Evolutionary conservation across 2,113 vertebrate genomes (phyloP).

Genomic region (Dendrocopos noguchii): DNA sequence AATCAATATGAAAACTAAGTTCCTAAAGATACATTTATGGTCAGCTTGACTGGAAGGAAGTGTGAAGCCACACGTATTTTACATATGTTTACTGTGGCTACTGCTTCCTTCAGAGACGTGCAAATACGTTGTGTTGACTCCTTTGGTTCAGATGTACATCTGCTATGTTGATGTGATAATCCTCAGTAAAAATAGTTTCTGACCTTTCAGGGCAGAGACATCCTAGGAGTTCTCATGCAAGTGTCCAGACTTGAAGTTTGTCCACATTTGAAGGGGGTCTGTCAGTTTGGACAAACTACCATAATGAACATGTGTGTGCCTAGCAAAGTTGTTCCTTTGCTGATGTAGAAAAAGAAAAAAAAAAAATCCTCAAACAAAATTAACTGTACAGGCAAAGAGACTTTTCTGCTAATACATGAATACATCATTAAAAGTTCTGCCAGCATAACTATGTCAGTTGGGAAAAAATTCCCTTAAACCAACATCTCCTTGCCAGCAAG

Average conservation of each 20-base stretch:
- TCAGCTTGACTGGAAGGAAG: background rate
- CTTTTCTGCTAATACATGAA: slow-evolving; percentile 1
- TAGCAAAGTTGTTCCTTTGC: slow-evolving; percentile 3
- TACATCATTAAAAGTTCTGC: slow-evolving; percentile 30
- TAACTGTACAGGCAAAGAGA: background rate
- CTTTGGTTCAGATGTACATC: background rate
- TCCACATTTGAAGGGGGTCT: background rate
- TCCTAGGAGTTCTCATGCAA: background rate
- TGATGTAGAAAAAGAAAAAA: background rate
- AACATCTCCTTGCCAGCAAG: slow-evolving; percentile 33
- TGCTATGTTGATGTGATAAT: background rate
- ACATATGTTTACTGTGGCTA: background rate
- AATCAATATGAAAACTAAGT: background rate
- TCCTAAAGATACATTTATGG: background rate
- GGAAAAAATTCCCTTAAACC: slow-evolving; percentile 26
- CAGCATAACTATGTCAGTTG: slow-evolving; percentile 7
- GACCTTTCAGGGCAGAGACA: background rate
- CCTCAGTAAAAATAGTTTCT: background rate
- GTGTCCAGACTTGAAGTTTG: slow-evolving; percentile 27
- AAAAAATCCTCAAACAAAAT: background rate
- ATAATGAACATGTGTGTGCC: background rate
- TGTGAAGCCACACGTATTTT: background rate
- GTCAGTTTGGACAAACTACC: background rate
- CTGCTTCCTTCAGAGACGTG: background rate
- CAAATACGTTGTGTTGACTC: background rate